Evolutionary conservation across 1,140 invertebrate genomes (phyloP), one percentile per base, ranked within the genome.

Genomic region (Eueides isabella): DNA sequence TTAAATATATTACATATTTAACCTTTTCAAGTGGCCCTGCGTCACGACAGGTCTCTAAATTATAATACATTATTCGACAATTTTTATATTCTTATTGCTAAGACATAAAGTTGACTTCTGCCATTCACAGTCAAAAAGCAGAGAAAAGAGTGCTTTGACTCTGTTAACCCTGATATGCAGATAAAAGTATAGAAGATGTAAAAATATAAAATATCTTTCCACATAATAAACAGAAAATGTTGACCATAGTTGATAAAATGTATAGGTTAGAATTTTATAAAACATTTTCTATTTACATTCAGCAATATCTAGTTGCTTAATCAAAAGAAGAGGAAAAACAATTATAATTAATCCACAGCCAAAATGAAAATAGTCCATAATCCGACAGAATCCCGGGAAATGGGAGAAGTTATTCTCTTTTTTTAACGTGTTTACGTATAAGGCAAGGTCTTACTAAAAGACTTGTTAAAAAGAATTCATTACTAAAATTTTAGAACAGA

Each of bases 261-360:
- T 6, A 0, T 44, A 7, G 5, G n/a, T 6, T 7, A 44, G 0
- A 9, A 44, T 44, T n/a, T 44, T 44, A 9, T 44, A 19, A 7
- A 44, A 44, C n/a, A 44, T 19, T 44, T 44, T 44, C n/a, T 44
- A 44, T 44, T n/a, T 5, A 19, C 41, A 44, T 44, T 44, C 41
- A 44, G 41, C 14, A 7, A 48, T 19, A 48, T 48, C 6, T 9
- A 2, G 5, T 19, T 48, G n/a, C 7, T 19, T 48, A 7, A 48
- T 48, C n/a, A 48, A 48, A 48, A 48, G 41, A 48, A 2, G n/a
- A 48, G 41, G n/a, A 48, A 48, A 48, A 48, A 23, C 41, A 48
- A 48, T 19, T 48, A 48, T 48, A 48, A 48, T 48, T 48, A 48
- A 48, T 48, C 41, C 41, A 48, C 41, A 48, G 41, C 19, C 16